Evolutionary conservation across 2,113 vertebrate species (phyloP).

Genomic region (Fukomys damarensis): DNA sequence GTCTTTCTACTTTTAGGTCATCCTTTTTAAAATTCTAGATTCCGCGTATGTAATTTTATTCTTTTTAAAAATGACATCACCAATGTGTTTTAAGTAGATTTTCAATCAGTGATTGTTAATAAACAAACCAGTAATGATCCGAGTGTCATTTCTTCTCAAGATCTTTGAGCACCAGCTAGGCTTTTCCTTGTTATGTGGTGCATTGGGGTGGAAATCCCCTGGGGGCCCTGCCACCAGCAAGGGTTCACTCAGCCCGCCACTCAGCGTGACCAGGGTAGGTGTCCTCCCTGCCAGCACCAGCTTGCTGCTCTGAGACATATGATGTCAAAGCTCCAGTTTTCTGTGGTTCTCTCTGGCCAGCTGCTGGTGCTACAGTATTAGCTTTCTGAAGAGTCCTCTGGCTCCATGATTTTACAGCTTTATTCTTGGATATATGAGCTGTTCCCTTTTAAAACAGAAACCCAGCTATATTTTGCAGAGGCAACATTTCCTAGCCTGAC

Average conservation of each 20-base stretch:
- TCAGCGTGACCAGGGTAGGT: fast-evolving
- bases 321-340: background rate
- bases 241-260: background rate
- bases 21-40: background rate
- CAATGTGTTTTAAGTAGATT: background rate
- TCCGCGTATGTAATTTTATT: background rate
- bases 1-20: background rate
- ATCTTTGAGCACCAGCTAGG: background rate
- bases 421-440: background rate
- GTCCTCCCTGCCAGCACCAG: fast-evolving
- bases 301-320: background rate
- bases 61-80: background rate
- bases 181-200: background rate
- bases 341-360: background rate
- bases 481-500: background rate
- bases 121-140: background rate
- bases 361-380: background rate
- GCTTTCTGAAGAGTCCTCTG: background rate
- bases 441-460: background rate
- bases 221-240: background rate
- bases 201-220: too few relatives aligned
- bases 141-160: background rate
- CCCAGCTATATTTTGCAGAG: background rate
- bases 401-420: background rate
- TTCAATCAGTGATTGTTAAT: background rate